Evolutionary conservation across 2,888 invertebrate genomes (phyloP).

Genomic region (Anticlea derivata): DNA sequence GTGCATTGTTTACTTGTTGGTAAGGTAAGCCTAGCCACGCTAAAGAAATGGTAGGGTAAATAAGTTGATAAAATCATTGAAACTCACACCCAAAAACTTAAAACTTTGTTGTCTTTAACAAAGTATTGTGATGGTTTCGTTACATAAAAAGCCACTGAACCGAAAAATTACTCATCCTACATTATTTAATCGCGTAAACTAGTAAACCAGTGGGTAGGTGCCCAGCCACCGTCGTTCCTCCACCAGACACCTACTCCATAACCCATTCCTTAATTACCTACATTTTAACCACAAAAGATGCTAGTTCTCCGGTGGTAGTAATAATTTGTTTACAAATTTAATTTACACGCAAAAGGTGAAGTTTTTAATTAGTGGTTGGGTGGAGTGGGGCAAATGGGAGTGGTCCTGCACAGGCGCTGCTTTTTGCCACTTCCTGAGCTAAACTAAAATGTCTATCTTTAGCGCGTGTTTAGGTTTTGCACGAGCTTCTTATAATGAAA

Average conservation of each 20-base stretch:
- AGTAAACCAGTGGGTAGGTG: too few relatives aligned
- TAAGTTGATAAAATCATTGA: too few relatives aligned
- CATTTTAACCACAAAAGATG: conserved; percentile 26
- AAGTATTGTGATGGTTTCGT: too few relatives aligned
- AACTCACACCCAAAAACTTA: too few relatives aligned
- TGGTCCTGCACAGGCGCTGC: conserved; percentile 36
- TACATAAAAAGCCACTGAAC: too few relatives aligned
- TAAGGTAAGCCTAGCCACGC: background rate
- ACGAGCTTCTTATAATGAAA: conserved; percentile 7
- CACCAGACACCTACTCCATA: conserved; percentile 5
- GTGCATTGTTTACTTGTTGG: conserved; percentile 4
- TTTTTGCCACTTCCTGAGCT: conserved; percentile 49
- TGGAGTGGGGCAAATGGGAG: conserved; percentile 26
- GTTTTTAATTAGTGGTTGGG: conserved; percentile 66
- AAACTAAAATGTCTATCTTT: conserved; percentile 24
- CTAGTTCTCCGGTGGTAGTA: conserved; percentile 23
- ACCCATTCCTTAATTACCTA: conserved; percentile 25
- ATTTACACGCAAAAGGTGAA: conserved; percentile 49
- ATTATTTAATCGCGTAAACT: too few relatives aligned
- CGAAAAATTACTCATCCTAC: too few relatives aligned
- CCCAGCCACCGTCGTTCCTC: conserved; percentile 1
- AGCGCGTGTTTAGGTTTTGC: conserved; percentile 16
- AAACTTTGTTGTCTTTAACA: too few relatives aligned
- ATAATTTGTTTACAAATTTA: conserved; percentile 30
- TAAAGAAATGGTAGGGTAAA: too few relatives aligned